Percentiles rank a stretch among this genome's conserved stretches.
These are phyloP conservation scores for Microplitis mediator DNA, from an alignment of 1,140 invertebrate species.

Conservation along the genomic window DNA sequence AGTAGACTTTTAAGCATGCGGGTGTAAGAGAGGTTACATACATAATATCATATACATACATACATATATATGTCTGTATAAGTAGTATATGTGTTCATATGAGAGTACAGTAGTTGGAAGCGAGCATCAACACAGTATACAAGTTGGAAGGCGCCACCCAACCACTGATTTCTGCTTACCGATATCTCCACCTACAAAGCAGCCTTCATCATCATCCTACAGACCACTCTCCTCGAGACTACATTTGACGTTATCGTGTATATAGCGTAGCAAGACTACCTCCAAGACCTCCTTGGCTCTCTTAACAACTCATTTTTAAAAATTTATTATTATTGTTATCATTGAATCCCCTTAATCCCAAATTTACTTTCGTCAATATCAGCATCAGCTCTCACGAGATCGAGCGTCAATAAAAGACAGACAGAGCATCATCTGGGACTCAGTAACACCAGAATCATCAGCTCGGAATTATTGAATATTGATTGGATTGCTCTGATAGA, in stretches of 20 bases:
- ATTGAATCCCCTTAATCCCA: no score
- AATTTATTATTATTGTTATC: background rate
- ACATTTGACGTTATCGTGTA: background rate
- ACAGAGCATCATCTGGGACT: no score
- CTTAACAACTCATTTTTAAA: background rate
- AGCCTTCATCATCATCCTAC: constrained; percentile 48
- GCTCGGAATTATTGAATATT: no score
- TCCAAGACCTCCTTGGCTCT: background rate
- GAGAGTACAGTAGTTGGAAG: constrained; percentile 23
- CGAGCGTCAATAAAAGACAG: no score
- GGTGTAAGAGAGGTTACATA: no score
- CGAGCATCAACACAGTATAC: constrained; percentile 25
- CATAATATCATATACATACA: no score
- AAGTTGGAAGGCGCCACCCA: constrained; percentile 52
- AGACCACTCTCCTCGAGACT: background rate
- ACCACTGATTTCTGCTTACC: constrained; percentile 60
- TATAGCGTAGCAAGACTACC: background rate
- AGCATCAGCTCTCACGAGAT: no score
- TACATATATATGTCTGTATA: no score
- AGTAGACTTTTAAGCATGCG: no score
- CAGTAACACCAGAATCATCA: no score
- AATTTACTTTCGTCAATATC: no score
- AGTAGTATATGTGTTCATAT: background rate
- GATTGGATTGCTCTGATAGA: no score
- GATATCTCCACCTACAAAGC: constrained; percentile 58